phyloP scores from a whole-genome alignment of 2,888 invertebrate species.

The Campoplex nolae region DNA sequence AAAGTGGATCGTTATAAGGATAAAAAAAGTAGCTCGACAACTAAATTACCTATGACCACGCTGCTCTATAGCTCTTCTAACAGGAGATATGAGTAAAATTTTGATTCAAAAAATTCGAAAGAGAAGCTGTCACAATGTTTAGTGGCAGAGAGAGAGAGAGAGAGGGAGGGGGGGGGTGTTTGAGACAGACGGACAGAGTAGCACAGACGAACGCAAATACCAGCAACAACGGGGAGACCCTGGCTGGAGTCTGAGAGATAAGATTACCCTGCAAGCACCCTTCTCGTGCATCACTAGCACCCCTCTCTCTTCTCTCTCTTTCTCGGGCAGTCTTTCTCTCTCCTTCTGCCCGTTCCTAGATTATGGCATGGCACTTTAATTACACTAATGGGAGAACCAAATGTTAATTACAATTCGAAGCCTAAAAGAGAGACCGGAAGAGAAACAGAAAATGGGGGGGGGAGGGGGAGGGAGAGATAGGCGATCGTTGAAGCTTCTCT shows the following conservation, averaged over 20 bases:
- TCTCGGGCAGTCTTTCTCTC: slow-evolving; percentile 21
- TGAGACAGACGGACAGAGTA: slow-evolving; percentile 2
- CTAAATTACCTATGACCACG: too few relatives aligned
- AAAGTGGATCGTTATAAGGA: too few relatives aligned
- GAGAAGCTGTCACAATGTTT: too few relatives aligned
- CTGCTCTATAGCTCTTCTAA: too few relatives aligned
- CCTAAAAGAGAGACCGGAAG: slow-evolving; percentile 86
- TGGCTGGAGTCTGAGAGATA: slow-evolving; percentile 84
- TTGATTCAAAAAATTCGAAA: too few relatives aligned
- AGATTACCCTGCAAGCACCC: slow-evolving; percentile 77
- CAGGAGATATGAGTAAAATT: too few relatives aligned
- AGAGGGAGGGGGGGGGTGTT: not conserved
- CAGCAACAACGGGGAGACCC: slow-evolving; percentile 59
- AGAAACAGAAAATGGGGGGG: slow-evolving; percentile 83
- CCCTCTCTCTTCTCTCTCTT: slow-evolving; percentile 27
- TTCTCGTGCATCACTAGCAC: slow-evolving; percentile 59
- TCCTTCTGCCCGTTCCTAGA: slow-evolving; percentile 83
- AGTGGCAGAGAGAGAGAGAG: too few relatives aligned
- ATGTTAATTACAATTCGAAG: slow-evolving; percentile 91
- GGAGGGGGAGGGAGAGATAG: slow-evolving; percentile 79
- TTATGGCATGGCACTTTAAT: slow-evolving; percentile 90
- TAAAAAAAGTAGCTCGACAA: too few relatives aligned
- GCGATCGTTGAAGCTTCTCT: slow-evolving; percentile 63
- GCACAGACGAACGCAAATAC: slow-evolving; percentile 66
- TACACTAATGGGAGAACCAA: slow-evolving; percentile 91